Evolutionary conservation across 2,113 vertebrate genomes (phyloP).

Genomic region (Psophia crepitans): DNA sequence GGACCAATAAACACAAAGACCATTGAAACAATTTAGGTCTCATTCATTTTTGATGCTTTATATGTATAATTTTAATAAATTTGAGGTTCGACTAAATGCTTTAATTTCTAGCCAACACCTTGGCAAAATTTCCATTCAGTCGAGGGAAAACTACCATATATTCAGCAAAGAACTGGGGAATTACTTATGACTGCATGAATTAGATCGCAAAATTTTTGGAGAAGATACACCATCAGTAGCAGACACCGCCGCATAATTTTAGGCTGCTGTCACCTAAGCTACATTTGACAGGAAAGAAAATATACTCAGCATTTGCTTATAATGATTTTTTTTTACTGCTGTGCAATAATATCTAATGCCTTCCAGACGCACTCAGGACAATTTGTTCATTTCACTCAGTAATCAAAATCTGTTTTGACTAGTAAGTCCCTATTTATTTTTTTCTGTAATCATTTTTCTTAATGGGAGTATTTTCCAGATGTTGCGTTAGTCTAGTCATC

Average conservation of each 20-base stretch:
- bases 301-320: neutral
- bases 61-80: neutral
- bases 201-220: neutral
- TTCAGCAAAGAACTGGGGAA: neutral
- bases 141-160: neutral
- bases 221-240: constrained; percentile 8
- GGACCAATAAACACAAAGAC: neutral
- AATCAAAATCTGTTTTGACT: constrained; percentile 76
- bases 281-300: neutral
- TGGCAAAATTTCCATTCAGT: neutral
- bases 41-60: neutral
- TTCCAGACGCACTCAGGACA: constrained; percentile 67
- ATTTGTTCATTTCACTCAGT: constrained; percentile 69
- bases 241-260: neutral
- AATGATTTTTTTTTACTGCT: constrained; percentile 12
- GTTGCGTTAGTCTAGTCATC: constrained; percentile 74
- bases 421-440: constrained; percentile 67
- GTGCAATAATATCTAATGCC: neutral
- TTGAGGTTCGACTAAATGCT: neutral
- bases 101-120: neutral
- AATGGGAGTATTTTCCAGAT: constrained; percentile 81
- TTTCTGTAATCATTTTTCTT: constrained; percentile 77
- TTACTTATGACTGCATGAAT: neutral
- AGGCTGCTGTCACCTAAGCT: constrained; percentile 15
- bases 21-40: neutral